Evolutionary conservation across 2,888 invertebrate species (phyloP).

Genomic region (Luperina nickerlii): DNA sequence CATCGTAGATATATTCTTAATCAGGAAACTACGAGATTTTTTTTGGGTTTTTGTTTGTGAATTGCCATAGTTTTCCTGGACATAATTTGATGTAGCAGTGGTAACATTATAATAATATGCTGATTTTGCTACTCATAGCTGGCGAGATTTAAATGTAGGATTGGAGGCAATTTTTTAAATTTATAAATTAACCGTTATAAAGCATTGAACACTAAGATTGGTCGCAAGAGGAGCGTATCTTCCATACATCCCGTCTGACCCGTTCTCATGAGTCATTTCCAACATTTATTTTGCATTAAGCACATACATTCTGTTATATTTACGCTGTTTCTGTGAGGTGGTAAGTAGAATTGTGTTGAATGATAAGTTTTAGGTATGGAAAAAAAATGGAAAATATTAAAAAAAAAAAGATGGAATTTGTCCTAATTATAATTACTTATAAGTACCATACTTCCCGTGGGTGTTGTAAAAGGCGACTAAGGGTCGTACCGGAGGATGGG

Average conservation of each 20-base stretch:
- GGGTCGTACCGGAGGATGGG: no score
- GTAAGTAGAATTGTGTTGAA: constrained; percentile 9
- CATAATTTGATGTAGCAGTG: not conserved
- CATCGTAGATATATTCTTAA: constrained; percentile 32
- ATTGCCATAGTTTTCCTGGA: not conserved
- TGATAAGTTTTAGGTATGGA: not conserved
- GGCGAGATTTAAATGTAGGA: not conserved
- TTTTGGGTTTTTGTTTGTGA: not conserved
- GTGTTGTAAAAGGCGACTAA: no score
- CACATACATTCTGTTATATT: constrained; percentile 53
- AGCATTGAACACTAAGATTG: not conserved
- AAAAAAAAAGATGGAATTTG: no score
- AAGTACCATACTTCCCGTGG: no score
- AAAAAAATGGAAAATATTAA: not conserved
- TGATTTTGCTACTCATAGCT: not conserved
- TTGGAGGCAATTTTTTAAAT: not conserved
- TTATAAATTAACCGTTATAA: constrained; percentile 6
- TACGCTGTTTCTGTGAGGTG: constrained; percentile 19
- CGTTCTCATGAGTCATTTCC: constrained; percentile 68
- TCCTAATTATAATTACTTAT: no score
- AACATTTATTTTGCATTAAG: constrained; percentile 68
- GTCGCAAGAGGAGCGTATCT: constrained; percentile 53
- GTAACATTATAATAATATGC: not conserved
- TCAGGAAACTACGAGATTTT: constrained; percentile 11
- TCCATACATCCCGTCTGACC: constrained; percentile 64